These are phyloP conservation scores for Scaptomyza caliginosa DNA, from an alignment of 2,888 invertebrate genomes.

Conservation along the genomic window DNA sequence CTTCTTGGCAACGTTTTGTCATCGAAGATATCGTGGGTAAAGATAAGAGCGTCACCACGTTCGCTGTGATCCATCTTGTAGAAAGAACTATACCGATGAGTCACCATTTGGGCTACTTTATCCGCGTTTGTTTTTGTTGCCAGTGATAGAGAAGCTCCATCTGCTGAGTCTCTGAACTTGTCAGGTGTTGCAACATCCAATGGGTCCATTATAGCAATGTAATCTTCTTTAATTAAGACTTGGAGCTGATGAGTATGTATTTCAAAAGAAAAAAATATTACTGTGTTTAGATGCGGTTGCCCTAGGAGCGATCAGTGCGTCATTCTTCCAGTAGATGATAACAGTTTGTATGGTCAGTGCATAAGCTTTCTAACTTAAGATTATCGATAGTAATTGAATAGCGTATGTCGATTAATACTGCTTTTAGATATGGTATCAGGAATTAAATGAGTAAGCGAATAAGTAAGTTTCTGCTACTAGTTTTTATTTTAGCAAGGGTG, in stretches of 20 bases:
- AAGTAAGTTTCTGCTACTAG: background rate
- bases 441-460: background rate
- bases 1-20: conserved; percentile 88
- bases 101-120: background rate
- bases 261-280: background rate
- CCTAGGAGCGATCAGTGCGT: background rate
- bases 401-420: background rate
- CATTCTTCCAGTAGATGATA: background rate
- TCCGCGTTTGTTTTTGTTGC: rapidly evolving
- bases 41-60: conserved; percentile 93
- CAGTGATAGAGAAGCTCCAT: background rate
- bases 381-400: conserved; percentile 1
- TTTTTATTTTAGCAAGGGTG: background rate
- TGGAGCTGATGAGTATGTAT: no score
- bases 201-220: background rate
- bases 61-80: conserved; percentile 93
- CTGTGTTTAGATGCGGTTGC: background rate
- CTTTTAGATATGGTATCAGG: background rate
- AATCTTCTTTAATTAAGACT: background rate
- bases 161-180: background rate
- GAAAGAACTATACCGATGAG: conserved; percentile 81
- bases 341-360: rapidly evolving
- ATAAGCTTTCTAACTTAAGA: background rate
- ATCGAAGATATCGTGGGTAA: conserved; percentile 93
- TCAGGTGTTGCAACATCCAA: background rate